Percentiles rank a stretch among this genome's conserved stretches.
Evolutionary conservation across 2,113 vertebrate species (phyloP).

Genomic region (Pristiophorus japonicus): DNA sequence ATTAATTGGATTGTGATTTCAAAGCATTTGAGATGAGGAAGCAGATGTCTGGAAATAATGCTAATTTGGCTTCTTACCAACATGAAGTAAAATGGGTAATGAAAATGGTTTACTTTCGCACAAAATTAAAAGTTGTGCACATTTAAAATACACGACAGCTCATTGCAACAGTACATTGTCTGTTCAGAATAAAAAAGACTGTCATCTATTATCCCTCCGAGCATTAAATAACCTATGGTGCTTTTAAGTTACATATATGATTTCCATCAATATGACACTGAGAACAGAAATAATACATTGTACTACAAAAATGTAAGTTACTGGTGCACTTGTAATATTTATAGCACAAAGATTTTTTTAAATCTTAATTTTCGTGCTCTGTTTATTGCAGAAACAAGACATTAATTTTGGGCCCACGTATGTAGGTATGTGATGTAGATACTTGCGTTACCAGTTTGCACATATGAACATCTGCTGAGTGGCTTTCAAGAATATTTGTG

Average conservation of each 20-base stretch:
- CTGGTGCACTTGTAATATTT: neutral
- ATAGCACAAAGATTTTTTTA: neutral
- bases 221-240: neutral
- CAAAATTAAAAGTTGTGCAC: constrained; percentile 29
- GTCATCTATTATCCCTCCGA: neutral
- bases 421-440: neutral
- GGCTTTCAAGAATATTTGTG: neutral
- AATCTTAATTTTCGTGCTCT: neutral
- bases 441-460: neutral
- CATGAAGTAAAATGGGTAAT: neutral
- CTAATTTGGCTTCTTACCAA: constrained; percentile 40
- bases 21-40: constrained; percentile 68
- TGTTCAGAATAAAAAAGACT: neutral
- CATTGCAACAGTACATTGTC: neutral
- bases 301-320: neutral
- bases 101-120: constrained; percentile 8
- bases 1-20: constrained; percentile 73
- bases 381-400: neutral
- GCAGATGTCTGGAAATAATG: constrained; percentile 73
- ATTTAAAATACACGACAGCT: neutral
- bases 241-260: neutral
- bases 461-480: neutral
- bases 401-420: neutral
- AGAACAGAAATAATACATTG: neutral
- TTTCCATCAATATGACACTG: neutral